phyloP scores from a whole-genome alignment of 2,888 invertebrate genomes.

The Alcis repandata region DNA sequence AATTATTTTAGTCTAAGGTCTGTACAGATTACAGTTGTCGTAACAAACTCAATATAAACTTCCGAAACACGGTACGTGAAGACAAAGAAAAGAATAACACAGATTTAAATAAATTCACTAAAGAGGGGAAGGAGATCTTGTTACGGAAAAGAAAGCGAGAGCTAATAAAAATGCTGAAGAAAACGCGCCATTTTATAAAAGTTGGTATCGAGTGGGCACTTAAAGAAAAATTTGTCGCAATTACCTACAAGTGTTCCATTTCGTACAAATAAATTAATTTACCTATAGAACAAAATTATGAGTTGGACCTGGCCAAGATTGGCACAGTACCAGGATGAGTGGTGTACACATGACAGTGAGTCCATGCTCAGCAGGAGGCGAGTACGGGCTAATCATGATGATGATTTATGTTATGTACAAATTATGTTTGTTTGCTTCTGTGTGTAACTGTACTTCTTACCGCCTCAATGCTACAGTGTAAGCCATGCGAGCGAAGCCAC shows the following conservation, averaged over 20 bases:
- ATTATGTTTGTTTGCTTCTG: no score
- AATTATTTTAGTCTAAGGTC: no score
- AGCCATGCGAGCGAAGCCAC: no score
- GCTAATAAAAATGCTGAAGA: constrained; percentile 79
- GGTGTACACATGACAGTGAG: no score
- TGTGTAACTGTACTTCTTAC: no score
- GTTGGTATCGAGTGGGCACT: constrained; percentile 32
- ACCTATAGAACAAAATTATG: no score
- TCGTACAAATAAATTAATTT: neutral
- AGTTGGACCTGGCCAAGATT: no score
- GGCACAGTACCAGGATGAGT: no score
- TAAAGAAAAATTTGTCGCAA: constrained; percentile 3
- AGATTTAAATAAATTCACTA: constrained; percentile 82
- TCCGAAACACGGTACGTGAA: constrained; percentile 62
- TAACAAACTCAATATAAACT: constrained; percentile 71
- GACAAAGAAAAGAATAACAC: constrained; percentile 70
- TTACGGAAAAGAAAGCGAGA: constrained; percentile 76
- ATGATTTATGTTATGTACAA: no score
- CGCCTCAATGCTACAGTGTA: no score
- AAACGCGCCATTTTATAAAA: constrained; percentile 70
- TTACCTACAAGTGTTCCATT: neutral
- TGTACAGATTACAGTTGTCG: constrained; percentile 47
- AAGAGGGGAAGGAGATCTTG: constrained; percentile 71
- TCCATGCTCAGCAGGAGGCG: no score
- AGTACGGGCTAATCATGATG: no score